A percentile compares a stretch with the other conserved stretches of the same genome.
phyloP scores from a whole-genome alignment of 2,113 vertebrate species.

The Rhizomys pruinosus region DNA sequence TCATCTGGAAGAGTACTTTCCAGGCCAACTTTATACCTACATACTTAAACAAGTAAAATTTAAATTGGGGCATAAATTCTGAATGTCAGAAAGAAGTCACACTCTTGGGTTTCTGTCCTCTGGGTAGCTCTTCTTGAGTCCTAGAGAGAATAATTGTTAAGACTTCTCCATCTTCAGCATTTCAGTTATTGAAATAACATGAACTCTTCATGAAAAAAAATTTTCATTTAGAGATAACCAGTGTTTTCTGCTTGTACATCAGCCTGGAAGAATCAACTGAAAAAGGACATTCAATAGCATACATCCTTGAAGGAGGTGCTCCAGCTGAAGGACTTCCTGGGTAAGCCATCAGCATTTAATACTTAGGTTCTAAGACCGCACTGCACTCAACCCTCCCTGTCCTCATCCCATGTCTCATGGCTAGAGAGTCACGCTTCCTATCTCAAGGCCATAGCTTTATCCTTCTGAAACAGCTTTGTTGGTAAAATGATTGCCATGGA shows the following conservation, averaged over 20 bases:
- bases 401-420: neutral
- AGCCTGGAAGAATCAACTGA: constrained; percentile 2
- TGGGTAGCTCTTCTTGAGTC: constrained; percentile 63
- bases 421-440: neutral
- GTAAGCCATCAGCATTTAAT: neutral
- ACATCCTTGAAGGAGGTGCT: neutral
- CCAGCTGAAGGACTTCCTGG: neutral
- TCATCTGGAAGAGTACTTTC: constrained; percentile 62
- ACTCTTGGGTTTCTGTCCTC: constrained; percentile 64
- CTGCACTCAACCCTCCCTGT: neutral
- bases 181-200: no score
- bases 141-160: constrained; percentile 53
- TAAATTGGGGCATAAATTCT: constrained; percentile 56
- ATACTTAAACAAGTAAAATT: constrained; percentile 60
- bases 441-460: neutral
- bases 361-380: neutral
- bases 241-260: neutral
- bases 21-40: constrained; percentile 56
- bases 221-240: constrained; percentile 35
- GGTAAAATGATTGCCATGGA: neutral
- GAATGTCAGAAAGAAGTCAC: constrained; percentile 61
- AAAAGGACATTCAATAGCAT: neutral
- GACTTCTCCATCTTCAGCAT: constrained; percentile 27
- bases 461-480: neutral
- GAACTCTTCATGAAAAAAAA: constrained; percentile 9